Evolutionary conservation across 2,888 invertebrate species (phyloP), one percentile per base, ranked within the genome.

Genomic region (Strigamia maritima): DNA sequence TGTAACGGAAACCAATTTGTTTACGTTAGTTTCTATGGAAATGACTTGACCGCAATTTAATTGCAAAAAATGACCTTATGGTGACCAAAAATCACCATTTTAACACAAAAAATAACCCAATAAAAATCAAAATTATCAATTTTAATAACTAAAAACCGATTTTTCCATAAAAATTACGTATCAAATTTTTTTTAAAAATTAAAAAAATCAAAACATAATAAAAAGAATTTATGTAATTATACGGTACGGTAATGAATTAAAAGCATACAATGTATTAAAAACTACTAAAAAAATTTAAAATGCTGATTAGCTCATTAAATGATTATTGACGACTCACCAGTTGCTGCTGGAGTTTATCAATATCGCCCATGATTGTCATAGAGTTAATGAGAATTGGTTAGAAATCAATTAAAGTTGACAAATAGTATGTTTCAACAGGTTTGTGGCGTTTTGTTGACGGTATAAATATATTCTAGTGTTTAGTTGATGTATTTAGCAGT

Each of bases 11-110:
- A 65, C 65, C 19, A 7, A 24, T 65, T 65, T 65, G 65, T 65
- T 65, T 65, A 65, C 65, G 7, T 65, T 16, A 26, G 65, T 65
- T 65, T 26, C 65, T 65, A 65, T 65, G 65, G 28, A 26, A 65
- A 65, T 24, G 31, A 8, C 8, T 26, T 65, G 60, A 60, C 60
- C 60, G 60, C 24, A n/a, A 60, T 14, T 6, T 10, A 1, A 31
- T 31, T 31, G 31, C 2, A 31, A 4, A 31, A 31, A n/a, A n/a
- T n/a, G n/a, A n/a, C n/a, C n/a, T n/a, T n/a, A n/a, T 6, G 31
- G 31, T 4, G 31, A 31, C 31, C 31, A 6, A 31, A 31, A 31
- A 31, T 31, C 6, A 6, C 6, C 31, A 31, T 31, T 31, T 31
- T 31, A n/a, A n/a, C n/a, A n/a, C n/a, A n/a, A n/a, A n/a, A n/a